Evolutionary conservation across 92 coral and sea anemone species (phyloP).

Genomic region (Pocillopora meandrina): DNA sequence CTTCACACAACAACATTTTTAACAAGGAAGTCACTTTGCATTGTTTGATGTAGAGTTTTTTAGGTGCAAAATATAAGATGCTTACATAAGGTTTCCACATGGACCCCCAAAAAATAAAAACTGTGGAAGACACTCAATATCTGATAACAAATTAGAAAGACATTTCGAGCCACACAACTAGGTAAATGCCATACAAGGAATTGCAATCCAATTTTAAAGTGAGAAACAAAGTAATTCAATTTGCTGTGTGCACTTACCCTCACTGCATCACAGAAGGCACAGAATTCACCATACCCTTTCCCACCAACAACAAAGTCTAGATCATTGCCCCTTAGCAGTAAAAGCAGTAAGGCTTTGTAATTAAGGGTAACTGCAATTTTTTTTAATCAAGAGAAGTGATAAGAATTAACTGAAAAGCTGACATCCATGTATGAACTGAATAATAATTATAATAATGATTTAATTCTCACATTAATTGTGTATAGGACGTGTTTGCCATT

Average conservation of each 20-base stretch:
- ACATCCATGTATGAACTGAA: background rate
- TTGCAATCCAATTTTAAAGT: background rate
- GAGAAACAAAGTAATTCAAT: background rate
- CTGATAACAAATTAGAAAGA: too few species aligned
- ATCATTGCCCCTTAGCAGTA: slow-evolving; percentile 27
- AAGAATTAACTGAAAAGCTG: background rate
- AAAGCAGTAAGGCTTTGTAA: slow-evolving; percentile 29
- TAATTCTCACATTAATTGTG: too few species aligned
- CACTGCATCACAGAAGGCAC: slow-evolving; percentile 17
- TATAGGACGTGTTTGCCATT: too few species aligned
- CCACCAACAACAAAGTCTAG: slow-evolving; percentile 9
- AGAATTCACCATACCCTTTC: slow-evolving; percentile 27
- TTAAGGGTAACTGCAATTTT: slow-evolving; percentile 26
- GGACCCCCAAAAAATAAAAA: too few species aligned
- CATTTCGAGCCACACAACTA: background rate
- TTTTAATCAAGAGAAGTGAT: background rate
- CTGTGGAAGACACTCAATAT: too few species aligned
- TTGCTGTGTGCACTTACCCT: slow-evolving; percentile 8
- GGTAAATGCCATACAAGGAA: background rate
- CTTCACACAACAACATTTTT: background rate
- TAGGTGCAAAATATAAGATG: too few species aligned
- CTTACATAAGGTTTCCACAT: too few species aligned
- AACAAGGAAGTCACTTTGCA: background rate
- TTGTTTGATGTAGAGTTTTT: too few species aligned
- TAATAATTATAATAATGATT: background rate